Conservation (phyloP, 2,888 invertebrate species). For the Blastobasis adustella region DNA sequence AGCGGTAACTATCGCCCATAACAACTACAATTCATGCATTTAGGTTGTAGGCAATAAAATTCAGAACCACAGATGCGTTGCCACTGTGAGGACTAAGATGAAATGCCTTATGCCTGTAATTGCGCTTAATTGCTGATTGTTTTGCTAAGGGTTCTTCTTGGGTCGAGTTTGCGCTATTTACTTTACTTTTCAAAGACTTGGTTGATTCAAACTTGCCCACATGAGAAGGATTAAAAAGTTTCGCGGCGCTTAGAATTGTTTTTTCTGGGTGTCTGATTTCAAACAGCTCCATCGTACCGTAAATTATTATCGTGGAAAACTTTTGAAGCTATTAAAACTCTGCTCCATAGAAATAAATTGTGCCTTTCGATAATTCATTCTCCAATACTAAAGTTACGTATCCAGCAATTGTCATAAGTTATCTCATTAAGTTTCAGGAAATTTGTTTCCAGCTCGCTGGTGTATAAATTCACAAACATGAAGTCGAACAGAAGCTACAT, state of each 20-base stretch:
- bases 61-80: too few species aligned
- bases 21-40: too few species aligned
- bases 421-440: too few species aligned
- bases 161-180: conserved; percentile 21
- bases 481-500: conserved; percentile 4
- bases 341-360: conserved; percentile 35
- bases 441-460: not conserved
- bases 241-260: conserved; percentile 39
- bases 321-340: conserved; percentile 44
- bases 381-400: conserved; percentile 10
- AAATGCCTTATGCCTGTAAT: too few species aligned
- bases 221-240: conserved; percentile 39
- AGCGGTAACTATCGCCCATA: too few species aligned
- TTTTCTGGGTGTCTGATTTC: conserved; percentile 44
- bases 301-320: conserved; percentile 45
- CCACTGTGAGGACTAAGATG: too few species aligned
- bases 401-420: too few species aligned
- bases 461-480: not conserved
- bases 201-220: conserved; percentile 26
- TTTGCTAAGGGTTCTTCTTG: conserved; percentile 3
- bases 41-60: too few species aligned
- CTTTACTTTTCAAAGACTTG: conserved; percentile 24
- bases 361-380: conserved; percentile 22
- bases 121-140: too few species aligned
- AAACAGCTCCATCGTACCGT: conserved; percentile 34